A percentile compares a stretch with the other conserved stretches of the same genome.
These are phyloP conservation scores for Myathropa florea DNA, from an alignment of 2,888 invertebrate genomes.

Conservation along the genomic window DNA sequence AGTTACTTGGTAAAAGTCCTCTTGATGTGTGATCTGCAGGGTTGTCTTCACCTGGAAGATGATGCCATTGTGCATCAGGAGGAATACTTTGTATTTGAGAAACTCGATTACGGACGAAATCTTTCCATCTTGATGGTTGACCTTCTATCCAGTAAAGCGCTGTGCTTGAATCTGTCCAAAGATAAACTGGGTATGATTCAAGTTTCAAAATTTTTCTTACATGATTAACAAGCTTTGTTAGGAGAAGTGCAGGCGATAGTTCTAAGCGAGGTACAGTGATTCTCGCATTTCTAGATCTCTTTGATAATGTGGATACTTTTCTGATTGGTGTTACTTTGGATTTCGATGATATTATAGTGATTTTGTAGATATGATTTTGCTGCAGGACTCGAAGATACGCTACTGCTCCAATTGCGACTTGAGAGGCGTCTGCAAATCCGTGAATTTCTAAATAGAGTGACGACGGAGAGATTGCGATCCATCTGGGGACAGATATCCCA, in stretches of 20 bases:
- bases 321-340: slow-evolving; percentile 10
- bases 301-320: too few species aligned
- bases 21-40: slow-evolving; percentile 23
- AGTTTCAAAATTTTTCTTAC: background rate
- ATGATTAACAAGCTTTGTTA: background rate
- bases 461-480: slow-evolving; percentile 23
- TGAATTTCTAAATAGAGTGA: slow-evolving; percentile 4
- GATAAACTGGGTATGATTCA: background rate
- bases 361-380: background rate
- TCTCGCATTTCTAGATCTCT: background rate
- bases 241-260: background rate
- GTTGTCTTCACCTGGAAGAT: slow-evolving; percentile 10
- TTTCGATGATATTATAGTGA: slow-evolving; percentile 27
- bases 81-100: slow-evolving; percentile 6
- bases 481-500: background rate
- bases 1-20: slow-evolving; percentile 14
- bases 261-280: slow-evolving; percentile 14
- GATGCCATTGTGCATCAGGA: slow-evolving; percentile 32
- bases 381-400: slow-evolving; percentile 1
- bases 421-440: slow-evolving; percentile 30
- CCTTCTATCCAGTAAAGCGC: slow-evolving; percentile 20
- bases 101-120: slow-evolving; percentile 31
- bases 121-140: slow-evolving; percentile 22
- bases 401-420: slow-evolving; percentile 15
- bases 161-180: slow-evolving; percentile 35